Conservation (phyloP, 2,113 vertebrate species). For the Odocoileus hemionus region DNA sequence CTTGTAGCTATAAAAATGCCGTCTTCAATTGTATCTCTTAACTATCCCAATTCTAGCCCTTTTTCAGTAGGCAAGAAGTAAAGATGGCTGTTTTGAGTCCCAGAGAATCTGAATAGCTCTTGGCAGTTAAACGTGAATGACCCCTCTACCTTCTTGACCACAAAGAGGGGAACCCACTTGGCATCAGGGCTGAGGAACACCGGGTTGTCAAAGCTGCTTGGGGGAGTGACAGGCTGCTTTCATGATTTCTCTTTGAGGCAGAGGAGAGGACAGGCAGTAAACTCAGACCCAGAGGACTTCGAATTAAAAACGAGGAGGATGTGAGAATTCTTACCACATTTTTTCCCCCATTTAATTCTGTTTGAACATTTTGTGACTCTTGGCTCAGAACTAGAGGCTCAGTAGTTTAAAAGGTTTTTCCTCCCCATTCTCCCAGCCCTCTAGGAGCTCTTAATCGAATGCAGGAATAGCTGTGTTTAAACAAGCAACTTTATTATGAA, state of each 20-base stretch:
- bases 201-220: not conserved
- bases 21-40: not conserved
- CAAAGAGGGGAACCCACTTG: not conserved
- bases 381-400: not conserved
- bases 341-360: not conserved
- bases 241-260: not conserved
- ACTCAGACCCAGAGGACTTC: not conserved
- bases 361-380: not conserved
- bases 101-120: not conserved
- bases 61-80: not conserved
- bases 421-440: not conserved
- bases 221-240: not conserved
- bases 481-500: not conserved
- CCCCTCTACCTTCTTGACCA: not conserved
- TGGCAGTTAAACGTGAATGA: not conserved
- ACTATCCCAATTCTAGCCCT: not conserved
- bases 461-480: not conserved
- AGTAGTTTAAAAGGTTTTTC: not conserved
- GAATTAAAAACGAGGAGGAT: not conserved
- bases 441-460: not conserved
- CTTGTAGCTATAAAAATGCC: not conserved
- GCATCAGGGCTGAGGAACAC: not conserved
- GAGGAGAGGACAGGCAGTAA: not conserved
- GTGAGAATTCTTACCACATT: not conserved
- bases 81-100: not conserved